Evolutionary conservation across 2,888 invertebrate species (phyloP).

Genomic region (Poecilus cupreus): DNA sequence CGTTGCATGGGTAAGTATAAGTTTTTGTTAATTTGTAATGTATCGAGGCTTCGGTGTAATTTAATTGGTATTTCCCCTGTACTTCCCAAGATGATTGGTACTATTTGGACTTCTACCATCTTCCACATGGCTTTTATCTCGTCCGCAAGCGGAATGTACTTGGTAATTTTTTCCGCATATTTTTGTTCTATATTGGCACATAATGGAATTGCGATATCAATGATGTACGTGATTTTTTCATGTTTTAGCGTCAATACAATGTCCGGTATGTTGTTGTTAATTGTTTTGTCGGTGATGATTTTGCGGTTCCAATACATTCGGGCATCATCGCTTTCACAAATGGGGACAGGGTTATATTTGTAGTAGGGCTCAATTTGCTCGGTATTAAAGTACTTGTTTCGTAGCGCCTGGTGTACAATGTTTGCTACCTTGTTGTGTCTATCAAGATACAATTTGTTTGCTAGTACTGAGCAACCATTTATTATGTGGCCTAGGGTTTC

Average conservation of each 20-base stretch:
- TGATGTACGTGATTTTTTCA: slow-evolving; percentile 1
- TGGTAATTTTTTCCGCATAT: slow-evolving; percentile 23
- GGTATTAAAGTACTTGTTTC: background rate
- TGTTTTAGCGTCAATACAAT: slow-evolving; percentile 2
- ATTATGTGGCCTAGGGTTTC: slow-evolving; percentile 31
- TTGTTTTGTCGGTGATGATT: slow-evolving; percentile 24
- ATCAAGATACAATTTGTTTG: slow-evolving; percentile 18
- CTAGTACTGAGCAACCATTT: slow-evolving; percentile 2
- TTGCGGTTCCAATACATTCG: slow-evolving; percentile 38
- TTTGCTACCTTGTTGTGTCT: slow-evolving; percentile 18
- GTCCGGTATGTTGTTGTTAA: slow-evolving; percentile 21
- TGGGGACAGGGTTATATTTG: slow-evolving; percentile 10
- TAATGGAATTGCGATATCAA: slow-evolving; percentile 33
- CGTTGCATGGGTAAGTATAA: background rate
- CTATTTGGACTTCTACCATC: background rate
- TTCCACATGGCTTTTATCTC: slow-evolving; percentile 48
- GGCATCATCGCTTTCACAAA: background rate
- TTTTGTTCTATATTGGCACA: background rate
- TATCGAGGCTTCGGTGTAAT: background rate
- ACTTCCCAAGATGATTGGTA: slow-evolving; percentile 31
- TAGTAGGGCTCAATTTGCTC: slow-evolving; percentile 22
- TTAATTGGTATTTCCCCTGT: slow-evolving; percentile 40
- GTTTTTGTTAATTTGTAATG: background rate
- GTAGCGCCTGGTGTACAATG: slow-evolving; percentile 13
- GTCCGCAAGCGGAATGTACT: slow-evolving; percentile 43